A percentile compares a stretch with the other conserved stretches of the same genome.
Evolutionary conservation across 1,140 invertebrate species (phyloP).

Genomic region (Drosophila ercepeae): DNA sequence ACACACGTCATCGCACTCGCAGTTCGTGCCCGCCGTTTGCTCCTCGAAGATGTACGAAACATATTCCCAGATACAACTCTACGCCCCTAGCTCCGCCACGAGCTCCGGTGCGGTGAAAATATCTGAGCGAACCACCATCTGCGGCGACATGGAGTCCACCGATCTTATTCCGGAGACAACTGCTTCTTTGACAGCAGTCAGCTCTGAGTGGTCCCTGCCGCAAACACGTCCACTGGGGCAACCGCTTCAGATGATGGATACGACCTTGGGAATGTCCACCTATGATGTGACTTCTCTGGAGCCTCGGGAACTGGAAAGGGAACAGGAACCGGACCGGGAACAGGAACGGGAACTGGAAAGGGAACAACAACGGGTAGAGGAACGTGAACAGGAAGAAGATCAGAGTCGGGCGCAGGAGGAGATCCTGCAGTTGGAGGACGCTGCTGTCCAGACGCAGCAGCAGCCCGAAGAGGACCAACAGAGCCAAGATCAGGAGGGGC

Average conservation of each 20-base stretch:
- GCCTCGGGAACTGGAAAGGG: background rate
- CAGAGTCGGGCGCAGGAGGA: background rate
- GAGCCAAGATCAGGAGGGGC: background rate
- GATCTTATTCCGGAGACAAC: conserved; percentile 13
- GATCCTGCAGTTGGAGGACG: background rate
- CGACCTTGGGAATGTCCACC: conserved; percentile 72
- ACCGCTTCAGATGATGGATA: conserved; percentile 55
- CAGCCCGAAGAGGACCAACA: background rate
- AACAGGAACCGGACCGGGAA: background rate
- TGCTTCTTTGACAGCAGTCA: background rate
- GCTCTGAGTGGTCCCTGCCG: conserved; percentile 32
- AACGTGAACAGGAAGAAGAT: background rate
- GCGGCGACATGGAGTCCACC: conserved; percentile 44
- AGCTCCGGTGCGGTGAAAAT: conserved; percentile 34
- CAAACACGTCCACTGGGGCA: background rate
- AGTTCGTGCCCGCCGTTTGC: conserved; percentile 64
- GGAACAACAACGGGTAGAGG: background rate
- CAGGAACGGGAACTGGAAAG: background rate
- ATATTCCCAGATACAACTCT: conserved; percentile 1
- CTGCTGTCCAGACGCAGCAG: background rate
- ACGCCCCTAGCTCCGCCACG: background rate
- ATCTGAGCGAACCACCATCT: conserved; percentile 72
- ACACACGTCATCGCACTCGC: conserved; percentile 28
- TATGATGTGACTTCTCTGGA: conserved; percentile 59
- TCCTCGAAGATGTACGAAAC: conserved; percentile 69